These are phyloP conservation scores for Augochlora pura DNA, from an alignment of 1,140 invertebrate species.

Conservation along the genomic window DNA sequence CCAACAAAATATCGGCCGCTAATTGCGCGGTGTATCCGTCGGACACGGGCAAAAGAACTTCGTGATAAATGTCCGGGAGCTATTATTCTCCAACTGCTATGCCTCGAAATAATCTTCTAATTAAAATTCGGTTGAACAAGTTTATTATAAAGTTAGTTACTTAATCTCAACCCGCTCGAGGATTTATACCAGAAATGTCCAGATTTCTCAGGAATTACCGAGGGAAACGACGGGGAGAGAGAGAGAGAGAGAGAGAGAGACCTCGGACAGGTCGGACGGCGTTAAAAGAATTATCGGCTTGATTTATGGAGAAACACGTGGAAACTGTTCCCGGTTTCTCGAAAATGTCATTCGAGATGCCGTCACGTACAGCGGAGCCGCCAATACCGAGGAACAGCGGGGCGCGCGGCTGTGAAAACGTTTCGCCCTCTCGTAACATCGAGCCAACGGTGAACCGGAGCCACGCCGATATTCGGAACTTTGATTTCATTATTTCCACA, in stretches of 20 bases:
- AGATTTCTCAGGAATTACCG: not conserved
- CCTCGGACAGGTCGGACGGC: not conserved
- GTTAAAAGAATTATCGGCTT: slow-evolving; percentile 41
- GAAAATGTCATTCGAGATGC: slow-evolving; percentile 25
- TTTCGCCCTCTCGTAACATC: not conserved
- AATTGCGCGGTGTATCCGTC: not conserved
- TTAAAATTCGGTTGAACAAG: not conserved
- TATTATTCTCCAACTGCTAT: not conserved
- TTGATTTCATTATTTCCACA: no score
- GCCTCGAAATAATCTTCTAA: not conserved
- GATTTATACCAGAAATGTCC: not conserved
- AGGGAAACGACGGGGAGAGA: no score
- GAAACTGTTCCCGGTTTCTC: not conserved
- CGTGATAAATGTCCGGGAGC: not conserved
- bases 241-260: no score
- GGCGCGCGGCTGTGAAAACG: slow-evolving; percentile 1
- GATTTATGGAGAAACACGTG: slow-evolving; percentile 36
- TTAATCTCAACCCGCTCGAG: no score
- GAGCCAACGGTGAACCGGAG: not conserved
- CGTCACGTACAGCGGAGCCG: not conserved
- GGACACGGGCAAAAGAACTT: not conserved
- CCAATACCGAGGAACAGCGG: not conserved
- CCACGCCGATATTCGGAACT: no score
- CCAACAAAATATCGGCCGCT: not conserved
- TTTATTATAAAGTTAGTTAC: no score